phyloP scores from a whole-genome alignment of 2,797 vertebrate species.

The Oreortyx pictus region DNA sequence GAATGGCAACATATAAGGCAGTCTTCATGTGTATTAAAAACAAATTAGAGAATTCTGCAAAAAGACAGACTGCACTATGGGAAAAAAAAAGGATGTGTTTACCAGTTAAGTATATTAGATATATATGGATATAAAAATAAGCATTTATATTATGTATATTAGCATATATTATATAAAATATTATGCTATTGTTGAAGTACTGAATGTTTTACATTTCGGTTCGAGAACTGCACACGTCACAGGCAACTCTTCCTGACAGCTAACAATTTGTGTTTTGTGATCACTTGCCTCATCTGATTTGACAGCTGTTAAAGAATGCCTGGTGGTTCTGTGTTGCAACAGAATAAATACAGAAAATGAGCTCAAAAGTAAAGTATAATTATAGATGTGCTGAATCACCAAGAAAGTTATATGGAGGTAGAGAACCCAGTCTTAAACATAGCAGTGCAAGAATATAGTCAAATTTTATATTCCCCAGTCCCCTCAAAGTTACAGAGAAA shows the following conservation, averaged over 20 bases:
- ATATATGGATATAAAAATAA: not conserved
- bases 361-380: not conserved
- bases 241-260: not conserved
- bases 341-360: not conserved
- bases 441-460: not conserved
- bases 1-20: not conserved
- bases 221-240: not conserved
- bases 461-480: accelerated
- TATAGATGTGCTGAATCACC: not conserved
- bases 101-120: not conserved
- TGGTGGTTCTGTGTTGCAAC: not conserved
- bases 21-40: not conserved
- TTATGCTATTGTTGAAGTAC: not conserved
- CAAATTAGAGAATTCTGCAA: not conserved
- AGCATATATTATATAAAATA: not conserved
- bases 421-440: accelerated
- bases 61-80: not conserved
- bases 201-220: not conserved
- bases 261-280: not conserved
- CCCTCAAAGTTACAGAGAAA: not conserved
- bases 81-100: not conserved
- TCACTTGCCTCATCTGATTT: not conserved
- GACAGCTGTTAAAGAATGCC: accelerated
- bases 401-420: not conserved
- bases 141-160: no score